phyloP scores from a whole-genome alignment of 2,888 invertebrate genomes.

The Eupithecia inturbata region DNA sequence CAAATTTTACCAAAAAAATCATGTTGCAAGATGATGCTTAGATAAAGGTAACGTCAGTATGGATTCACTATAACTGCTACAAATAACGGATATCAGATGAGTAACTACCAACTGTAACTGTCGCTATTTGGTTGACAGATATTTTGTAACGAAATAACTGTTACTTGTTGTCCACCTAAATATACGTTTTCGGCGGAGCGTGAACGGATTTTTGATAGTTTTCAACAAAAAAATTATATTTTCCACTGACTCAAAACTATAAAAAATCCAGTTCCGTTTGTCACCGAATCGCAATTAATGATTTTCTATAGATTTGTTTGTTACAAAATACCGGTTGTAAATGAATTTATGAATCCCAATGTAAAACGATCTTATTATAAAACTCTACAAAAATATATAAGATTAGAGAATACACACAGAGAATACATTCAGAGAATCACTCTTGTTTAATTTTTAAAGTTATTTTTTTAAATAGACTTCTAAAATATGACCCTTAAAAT shows the following conservation, averaged over 20 bases:
- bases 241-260: not conserved
- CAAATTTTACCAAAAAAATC: not conserved
- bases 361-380: not conserved
- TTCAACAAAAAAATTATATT: not conserved
- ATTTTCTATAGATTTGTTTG: not conserved
- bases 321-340: conserved; percentile 2
- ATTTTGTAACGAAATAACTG: not conserved
- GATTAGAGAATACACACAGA: too few relatives aligned
- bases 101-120: not conserved
- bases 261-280: not conserved
- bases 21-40: not conserved
- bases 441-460: too few relatives aligned
- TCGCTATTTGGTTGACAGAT: not conserved
- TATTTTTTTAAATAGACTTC: not conserved
- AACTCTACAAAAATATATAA: not conserved
- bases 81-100: not conserved
- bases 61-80: not conserved
- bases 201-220: not conserved
- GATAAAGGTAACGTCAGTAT: not conserved
- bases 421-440: too few relatives aligned
- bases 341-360: not conserved
- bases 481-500: not conserved
- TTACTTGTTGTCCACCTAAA: not conserved
- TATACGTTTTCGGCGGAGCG: not conserved
- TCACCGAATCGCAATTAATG: not conserved